Percentiles rank a stretch among this genome's conserved stretches.
phyloP scores from a whole-genome alignment of 2,797 vertebrate species.

The Halcyon smyrnensis region DNA sequence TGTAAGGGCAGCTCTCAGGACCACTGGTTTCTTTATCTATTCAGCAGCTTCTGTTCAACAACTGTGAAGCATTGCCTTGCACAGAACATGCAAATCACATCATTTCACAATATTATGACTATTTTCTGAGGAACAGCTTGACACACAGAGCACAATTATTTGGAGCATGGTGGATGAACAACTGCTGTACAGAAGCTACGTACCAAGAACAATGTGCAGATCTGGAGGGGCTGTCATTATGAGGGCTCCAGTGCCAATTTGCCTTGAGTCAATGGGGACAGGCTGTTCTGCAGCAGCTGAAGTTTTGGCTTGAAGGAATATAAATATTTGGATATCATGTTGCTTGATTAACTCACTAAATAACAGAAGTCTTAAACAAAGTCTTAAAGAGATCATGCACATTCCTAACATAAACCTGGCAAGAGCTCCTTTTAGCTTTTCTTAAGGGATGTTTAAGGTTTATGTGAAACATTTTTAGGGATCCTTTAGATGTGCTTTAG shows the following conservation, averaged over 20 bases:
- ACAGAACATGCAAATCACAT: background rate
- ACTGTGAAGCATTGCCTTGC: background rate
- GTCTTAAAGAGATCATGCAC: background rate
- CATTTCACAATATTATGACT: background rate
- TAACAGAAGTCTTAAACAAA: background rate
- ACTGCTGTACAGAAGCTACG: background rate
- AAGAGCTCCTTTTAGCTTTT: background rate
- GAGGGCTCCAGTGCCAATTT: background rate
- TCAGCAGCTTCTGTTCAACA: background rate
- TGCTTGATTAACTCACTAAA: background rate
- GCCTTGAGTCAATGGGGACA: background rate
- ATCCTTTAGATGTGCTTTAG: background rate
- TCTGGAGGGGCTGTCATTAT: background rate
- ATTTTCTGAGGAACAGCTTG: background rate
- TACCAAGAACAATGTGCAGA: background rate
- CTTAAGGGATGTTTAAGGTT: background rate
- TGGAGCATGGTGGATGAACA: background rate
- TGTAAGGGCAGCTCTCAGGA: background rate
- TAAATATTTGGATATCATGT: background rate
- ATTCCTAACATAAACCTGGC: background rate
- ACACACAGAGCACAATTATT: background rate
- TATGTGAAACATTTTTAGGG: background rate
- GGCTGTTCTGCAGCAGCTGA: conserved; percentile 14
- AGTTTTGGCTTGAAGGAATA: conserved; percentile 10
- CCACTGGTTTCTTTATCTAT: background rate